Base-by-base conservation (phyloP, 2,888 invertebrate genomes). In the Agrenia bidenticulata region DNA sequence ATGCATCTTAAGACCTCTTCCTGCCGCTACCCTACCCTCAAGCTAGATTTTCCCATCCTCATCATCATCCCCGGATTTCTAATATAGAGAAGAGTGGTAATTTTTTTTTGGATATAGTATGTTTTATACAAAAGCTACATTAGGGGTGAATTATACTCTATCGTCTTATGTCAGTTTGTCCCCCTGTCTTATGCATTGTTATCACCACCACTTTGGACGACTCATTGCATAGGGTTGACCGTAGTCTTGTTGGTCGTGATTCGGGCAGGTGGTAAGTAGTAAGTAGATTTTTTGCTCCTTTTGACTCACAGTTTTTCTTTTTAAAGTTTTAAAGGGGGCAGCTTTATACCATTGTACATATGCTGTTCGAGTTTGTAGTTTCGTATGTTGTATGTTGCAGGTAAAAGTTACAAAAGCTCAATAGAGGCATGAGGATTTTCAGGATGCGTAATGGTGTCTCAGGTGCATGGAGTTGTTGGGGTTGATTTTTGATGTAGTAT, bases 11-110 rank as follows among this genome's bases (percentile, higher is more conserved):
- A 45, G 27, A 58, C 23, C 58, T 58, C 37, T 39, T 39, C 37
- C 39, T 58, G 58, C 49, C 58, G 58, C 58, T 58, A 58, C 58
- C 58, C 58, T 58, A 7, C 58, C 58, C 58, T 58, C 58, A 42
- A 58, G 58, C 58, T 19, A 45, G 5, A n/a, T 26, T 58, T 58
- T 45, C 58, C 58, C 42, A 58, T 21, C 45, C 24, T 7, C 15
- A 24, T 23, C 51, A n/a, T 57, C 57, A 58, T 21, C 58, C 58
- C 58, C 58, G 58, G 58, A 58, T 45, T 57, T 58, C 24, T 19
- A n/a, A n/a, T n/a, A n/a, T n/a, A n/a, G n/a, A n/a, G n/a, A n/a
- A n/a, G n/a, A n/a, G n/a, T n/a, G 17, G 19, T 26, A 27, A 41
- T 26, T 41, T 58, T 42, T 42, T 58, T 45, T 23, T 2, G 19